Percentiles rank a stretch among this genome's conserved stretches.
Conservation (phyloP, 2,888 invertebrate species). For the Pristionchus entomophagus region DNA sequence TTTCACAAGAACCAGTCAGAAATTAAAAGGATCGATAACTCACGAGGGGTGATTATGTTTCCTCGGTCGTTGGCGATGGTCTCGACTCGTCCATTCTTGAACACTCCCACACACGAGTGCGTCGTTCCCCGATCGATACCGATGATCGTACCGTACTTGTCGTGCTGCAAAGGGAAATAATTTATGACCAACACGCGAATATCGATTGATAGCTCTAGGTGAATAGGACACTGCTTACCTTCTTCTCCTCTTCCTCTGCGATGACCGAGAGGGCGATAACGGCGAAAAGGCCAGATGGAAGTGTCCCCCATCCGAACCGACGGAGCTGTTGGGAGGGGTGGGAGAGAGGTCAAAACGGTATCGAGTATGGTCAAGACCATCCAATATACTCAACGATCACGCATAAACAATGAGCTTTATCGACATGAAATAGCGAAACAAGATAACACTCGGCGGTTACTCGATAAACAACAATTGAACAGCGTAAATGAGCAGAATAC, state of each 20-base stretch:
- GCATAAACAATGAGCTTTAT: too few relatives aligned
- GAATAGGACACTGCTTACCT: neutral
- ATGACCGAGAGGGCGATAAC: slow-evolving; percentile 58
- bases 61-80: slow-evolving; percentile 76
- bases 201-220: neutral
- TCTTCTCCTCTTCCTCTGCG: slow-evolving; percentile 54
- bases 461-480: too few relatives aligned
- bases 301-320: slow-evolving; percentile 42
- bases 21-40: too few relatives aligned
- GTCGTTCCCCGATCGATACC: slow-evolving; percentile 77
- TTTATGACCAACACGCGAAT: too few relatives aligned
- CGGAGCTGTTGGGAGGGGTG: neutral
- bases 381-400: too few relatives aligned
- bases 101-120: slow-evolving; percentile 77
- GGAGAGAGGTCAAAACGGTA: neutral
- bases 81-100: slow-evolving; percentile 78
- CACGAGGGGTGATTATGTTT: slow-evolving; percentile 73
- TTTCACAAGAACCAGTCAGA: too few relatives aligned
- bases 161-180: slow-evolving; percentile 49
- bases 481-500: too few relatives aligned
- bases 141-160: slow-evolving; percentile 75
- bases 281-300: slow-evolving; percentile 63
- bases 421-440: too few relatives aligned
- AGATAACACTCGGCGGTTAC: too few relatives aligned
- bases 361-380: too few relatives aligned